Conservation (phyloP, 2,888 invertebrate genomes). For the Perizoma affinitatum region DNA sequence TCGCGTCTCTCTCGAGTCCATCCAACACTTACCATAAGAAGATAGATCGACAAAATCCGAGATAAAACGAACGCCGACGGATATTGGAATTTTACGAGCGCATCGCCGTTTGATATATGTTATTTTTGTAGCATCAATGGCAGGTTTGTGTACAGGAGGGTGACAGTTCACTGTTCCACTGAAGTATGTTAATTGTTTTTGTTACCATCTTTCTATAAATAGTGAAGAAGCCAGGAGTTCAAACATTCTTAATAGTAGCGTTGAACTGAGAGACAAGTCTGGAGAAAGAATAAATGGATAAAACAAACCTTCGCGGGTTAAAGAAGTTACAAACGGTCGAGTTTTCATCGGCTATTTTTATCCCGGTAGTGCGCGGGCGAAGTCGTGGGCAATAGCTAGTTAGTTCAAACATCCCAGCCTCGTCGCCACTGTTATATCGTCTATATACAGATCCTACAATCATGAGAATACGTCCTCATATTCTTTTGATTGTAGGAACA, state of each 20-base stretch:
- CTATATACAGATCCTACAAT: too few species aligned
- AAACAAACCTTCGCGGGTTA: too few species aligned
- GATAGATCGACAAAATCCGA: conserved; percentile 25
- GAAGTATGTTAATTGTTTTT: conserved; percentile 15
- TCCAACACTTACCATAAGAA: conserved; percentile 5
- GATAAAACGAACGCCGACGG: conserved; percentile 30
- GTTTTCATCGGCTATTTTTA: too few species aligned
- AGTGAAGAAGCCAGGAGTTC: conserved; percentile 4
- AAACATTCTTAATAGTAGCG: not conserved
- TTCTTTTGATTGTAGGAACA: conserved; percentile 12
- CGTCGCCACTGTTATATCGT: too few species aligned
- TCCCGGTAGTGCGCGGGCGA: too few species aligned
- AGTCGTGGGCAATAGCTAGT: too few species aligned
- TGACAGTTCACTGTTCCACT: conserved; percentile 24
- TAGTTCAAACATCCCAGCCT: too few species aligned
- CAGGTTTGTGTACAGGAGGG: conserved; percentile 35
- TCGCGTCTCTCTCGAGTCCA: conserved; percentile 2
- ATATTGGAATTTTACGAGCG: conserved; percentile 41
- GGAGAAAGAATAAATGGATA: conserved; percentile 4
- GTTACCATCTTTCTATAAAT: conserved; percentile 12
- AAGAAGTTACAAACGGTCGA: too few species aligned
- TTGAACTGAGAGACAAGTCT: conserved; percentile 9
- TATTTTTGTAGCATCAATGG: conserved; percentile 44
- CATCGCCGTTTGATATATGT: conserved; percentile 33
- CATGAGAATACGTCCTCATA: too few species aligned